phyloP scores from a whole-genome alignment of 2,113 vertebrate genomes.

The Oryzias celebensis region DNA sequence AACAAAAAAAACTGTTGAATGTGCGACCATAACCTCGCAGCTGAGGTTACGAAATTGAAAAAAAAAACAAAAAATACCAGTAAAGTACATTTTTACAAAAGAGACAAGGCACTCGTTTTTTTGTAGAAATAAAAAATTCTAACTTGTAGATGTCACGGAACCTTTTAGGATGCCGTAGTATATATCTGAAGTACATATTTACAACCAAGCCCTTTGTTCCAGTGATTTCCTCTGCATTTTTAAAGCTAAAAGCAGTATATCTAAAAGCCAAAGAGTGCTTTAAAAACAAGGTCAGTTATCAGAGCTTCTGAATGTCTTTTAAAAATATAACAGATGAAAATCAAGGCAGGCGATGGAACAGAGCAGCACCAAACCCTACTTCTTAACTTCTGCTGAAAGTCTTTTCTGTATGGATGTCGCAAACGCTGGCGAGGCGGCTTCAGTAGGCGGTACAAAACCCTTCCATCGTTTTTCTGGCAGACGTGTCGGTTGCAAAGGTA shows the following conservation, averaged over 20 bases:
- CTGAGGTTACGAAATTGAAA: too few relatives aligned
- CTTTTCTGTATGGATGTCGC: not conserved
- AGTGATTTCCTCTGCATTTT: constrained; percentile 12
- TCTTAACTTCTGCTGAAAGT: not conserved
- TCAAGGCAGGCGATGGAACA: not conserved
- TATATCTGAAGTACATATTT: not conserved
- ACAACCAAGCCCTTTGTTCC: constrained; percentile 1
- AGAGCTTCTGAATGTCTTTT: not conserved
- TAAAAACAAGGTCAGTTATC: constrained; percentile 1
- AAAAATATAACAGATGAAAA: constrained; percentile 14
- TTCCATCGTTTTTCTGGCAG: not conserved
- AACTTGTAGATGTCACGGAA: too few relatives aligned
- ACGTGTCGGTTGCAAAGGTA: not conserved
- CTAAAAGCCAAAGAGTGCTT: constrained; percentile 1
- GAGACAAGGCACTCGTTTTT: too few relatives aligned
- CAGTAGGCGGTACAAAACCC: not conserved
- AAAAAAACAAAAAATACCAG: too few relatives aligned
- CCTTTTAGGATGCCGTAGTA: too few relatives aligned
- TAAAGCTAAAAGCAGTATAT: constrained; percentile 15
- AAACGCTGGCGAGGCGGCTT: not conserved
- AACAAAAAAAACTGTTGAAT: constrained; percentile 12
- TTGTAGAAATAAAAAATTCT: not conserved
- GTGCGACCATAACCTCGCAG: too few relatives aligned
- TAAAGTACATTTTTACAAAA: too few relatives aligned
- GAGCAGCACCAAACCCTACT: not conserved